Evolutionary conservation across 2,888 invertebrate species (phyloP), one percentile per base, ranked within the genome.

Genomic region (Erebia palarica): DNA sequence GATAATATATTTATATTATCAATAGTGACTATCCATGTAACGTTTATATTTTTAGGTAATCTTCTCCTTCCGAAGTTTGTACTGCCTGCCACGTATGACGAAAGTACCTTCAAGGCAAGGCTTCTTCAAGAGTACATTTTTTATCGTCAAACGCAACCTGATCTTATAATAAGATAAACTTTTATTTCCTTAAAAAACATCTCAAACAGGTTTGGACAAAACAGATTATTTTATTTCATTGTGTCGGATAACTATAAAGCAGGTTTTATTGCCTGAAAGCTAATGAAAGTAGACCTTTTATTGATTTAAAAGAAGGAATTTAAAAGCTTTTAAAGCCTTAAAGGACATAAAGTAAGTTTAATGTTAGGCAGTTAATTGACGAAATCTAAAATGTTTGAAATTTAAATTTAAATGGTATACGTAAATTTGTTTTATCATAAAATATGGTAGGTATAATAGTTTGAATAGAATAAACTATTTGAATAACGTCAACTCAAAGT

Each of bases 241-340:
- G 86, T 84, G 84, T 78, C 80, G 87, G 88, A 89, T 91, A 86
- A 88, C 89, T 89, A 82, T 91, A 89, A 92, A 91, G 84, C 82
- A 83, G 83, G 79, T 89, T 92, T 92, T 92, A 92, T 92, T 89
- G 89, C 91, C 82, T 81, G 81, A 80, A 83, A 84, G 86, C 82
- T 90, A 89, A 89, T 89, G 88, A 88, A 90, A 90, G 85, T 88
- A 90, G 89, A 84, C 83, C 83, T 90, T 90, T 91, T 90, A 92
- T 91, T 91, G 90, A 90, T 90, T 91, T 90, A 89, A 89, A 90
- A 87, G 84, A 83, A 84, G 82, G 85, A 85, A 84, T 89, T 89
- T 87, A 80, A 86, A 86, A 89, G 89, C 87, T 89, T 91, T 92
- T 89, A 87, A 87, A 86, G 86, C 71, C 85, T 85, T 85, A 84